phyloP scores from a whole-genome alignment of 2,888 invertebrate genomes.

The Thymelicus sylvestris region DNA sequence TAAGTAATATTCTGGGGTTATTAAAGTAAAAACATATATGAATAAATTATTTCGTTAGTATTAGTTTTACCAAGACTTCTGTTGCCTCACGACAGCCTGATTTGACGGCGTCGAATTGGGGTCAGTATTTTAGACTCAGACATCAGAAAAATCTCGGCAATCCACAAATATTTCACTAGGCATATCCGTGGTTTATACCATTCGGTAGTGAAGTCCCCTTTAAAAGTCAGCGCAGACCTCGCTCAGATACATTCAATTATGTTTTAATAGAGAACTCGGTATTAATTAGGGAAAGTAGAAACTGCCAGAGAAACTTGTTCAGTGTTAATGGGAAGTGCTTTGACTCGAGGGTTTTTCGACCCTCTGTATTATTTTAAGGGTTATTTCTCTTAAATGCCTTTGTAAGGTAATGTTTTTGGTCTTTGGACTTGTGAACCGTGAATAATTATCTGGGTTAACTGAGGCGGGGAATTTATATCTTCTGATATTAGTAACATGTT shows the following conservation, averaged over 20 bases:
- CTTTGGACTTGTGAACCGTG: conserved; percentile 25
- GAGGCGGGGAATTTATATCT: not conserved
- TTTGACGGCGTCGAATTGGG: too few species aligned
- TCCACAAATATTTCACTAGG: too few species aligned
- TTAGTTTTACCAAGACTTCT: too few species aligned
- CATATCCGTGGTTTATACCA: too few species aligned
- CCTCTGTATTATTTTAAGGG: conserved; percentile 29
- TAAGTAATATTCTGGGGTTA: not conserved
- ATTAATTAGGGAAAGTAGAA: conserved; percentile 40
- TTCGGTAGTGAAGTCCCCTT: too few species aligned
- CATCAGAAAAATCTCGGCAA: too few species aligned
- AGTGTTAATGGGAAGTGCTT: conserved; percentile 28
- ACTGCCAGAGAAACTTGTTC: conserved; percentile 34
- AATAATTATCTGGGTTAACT: conserved; percentile 3
- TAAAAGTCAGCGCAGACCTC: not conserved
- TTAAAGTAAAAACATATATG: too few species aligned
- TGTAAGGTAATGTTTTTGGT: conserved; percentile 21
- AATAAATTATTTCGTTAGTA: too few species aligned
- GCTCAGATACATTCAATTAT: conserved; percentile 41
- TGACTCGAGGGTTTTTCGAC: conserved; percentile 28
- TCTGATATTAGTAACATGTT: not conserved
- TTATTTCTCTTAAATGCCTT: conserved; percentile 19
- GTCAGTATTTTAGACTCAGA: too few species aligned
- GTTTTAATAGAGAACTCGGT: conserved; percentile 42
- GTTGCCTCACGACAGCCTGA: too few species aligned